phyloP scores from a whole-genome alignment of 2,888 invertebrate genomes.

The Ptychoptera contaminata region DNA sequence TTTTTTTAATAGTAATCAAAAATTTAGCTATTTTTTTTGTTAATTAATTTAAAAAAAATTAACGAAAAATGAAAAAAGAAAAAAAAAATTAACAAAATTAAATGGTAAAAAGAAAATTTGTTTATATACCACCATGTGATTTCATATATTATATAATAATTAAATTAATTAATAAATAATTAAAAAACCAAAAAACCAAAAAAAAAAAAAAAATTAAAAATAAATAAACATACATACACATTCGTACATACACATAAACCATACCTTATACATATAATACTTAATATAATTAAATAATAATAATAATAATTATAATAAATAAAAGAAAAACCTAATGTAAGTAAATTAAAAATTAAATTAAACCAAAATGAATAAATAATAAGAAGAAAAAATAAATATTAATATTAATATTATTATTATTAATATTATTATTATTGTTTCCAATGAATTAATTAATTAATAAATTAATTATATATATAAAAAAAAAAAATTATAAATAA shows the following conservation, averaged over 20 bases:
- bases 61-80: not conserved
- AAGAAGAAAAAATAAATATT: not conserved
- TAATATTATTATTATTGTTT: conserved; percentile 1
- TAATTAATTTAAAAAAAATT: conserved; percentile 3
- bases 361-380: not conserved
- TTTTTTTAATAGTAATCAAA: no score
- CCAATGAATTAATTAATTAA: not conserved
- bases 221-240: not conserved
- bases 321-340: not conserved
- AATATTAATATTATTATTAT: not conserved
- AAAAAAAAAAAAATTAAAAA: not conserved
- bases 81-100: not conserved
- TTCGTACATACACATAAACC: not conserved
- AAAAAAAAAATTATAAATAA: not conserved
- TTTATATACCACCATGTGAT: not conserved
- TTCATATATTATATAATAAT: not conserved
- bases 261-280: not conserved
- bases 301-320: not conserved
- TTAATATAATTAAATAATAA: not conserved
- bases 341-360: not conserved
- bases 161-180: conserved; percentile 1
- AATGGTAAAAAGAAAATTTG: not conserved
- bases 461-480: not conserved
- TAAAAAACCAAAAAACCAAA: not conserved
- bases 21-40: not conserved